Evolutionary conservation across 2,113 vertebrate species (phyloP).

Genomic region (Vanacampus margaritifer): DNA sequence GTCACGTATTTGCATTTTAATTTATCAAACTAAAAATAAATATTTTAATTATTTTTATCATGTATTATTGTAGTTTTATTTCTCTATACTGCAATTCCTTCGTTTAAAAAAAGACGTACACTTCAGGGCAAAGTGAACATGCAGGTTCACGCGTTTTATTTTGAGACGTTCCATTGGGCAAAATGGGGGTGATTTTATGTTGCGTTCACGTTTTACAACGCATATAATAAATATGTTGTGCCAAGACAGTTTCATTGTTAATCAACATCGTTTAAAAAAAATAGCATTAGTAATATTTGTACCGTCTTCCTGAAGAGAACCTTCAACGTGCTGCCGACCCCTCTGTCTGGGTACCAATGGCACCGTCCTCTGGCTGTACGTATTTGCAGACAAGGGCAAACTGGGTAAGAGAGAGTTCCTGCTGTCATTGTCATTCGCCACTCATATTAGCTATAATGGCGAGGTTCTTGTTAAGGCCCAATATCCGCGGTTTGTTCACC

Average conservation of each 20-base stretch:
- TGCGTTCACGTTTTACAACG: neutral
- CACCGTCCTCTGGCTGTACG: slow-evolving; percentile 31
- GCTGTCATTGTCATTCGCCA: slow-evolving; percentile 7
- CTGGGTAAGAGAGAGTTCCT: neutral
- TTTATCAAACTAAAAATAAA: too few relatives aligned
- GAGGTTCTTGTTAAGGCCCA: slow-evolving; percentile 62
- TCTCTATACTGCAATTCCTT: neutral
- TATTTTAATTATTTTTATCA: neutral
- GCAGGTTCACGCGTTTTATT: neutral
- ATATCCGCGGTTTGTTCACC: slow-evolving; percentile 52
- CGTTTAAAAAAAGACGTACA: neutral
- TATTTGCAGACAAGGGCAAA: slow-evolving; percentile 55
- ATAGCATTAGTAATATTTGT: neutral
- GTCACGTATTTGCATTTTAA: too few relatives aligned
- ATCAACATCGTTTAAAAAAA: neutral
- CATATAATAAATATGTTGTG: too few relatives aligned
- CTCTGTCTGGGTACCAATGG: slow-evolving; percentile 37
- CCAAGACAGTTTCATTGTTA: too few relatives aligned
- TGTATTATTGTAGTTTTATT: neutral
- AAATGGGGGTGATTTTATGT: neutral
- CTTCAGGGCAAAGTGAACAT: neutral
- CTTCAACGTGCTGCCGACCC: neutral
- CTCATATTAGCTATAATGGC: slow-evolving; percentile 48
- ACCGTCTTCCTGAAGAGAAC: neutral
- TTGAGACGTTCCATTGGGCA: slow-evolving; percentile 2